A percentile compares a stretch with the other conserved stretches of the same genome.
These are phyloP conservation scores for Oxyscelio sp. DNA, from an alignment of 2,888 invertebrate species.

Conservation along the genomic window DNA sequence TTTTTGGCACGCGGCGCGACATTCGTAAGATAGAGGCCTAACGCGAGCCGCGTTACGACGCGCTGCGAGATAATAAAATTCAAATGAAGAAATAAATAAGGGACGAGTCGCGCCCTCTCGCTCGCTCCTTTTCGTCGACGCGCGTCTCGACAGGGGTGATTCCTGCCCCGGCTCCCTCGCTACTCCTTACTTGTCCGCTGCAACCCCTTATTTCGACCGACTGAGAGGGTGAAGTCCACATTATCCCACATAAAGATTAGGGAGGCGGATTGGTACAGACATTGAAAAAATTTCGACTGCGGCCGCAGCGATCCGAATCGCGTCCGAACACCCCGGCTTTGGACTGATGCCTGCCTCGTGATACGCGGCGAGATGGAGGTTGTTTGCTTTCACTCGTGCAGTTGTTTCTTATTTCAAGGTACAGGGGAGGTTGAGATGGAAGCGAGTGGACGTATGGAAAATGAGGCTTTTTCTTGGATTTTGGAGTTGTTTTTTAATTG, in stretches of 20 bases:
- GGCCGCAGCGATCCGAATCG: constrained; percentile 56
- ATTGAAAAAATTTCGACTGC: constrained; percentile 73
- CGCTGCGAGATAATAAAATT: constrained; percentile 87
- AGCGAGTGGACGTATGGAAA: too few species aligned
- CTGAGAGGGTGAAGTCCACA: constrained; percentile 79
- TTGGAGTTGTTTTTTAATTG: too few species aligned
- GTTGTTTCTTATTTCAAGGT: too few species aligned
- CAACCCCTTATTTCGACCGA: constrained; percentile 86
- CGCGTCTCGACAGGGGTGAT: constrained; percentile 78
- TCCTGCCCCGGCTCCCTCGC: constrained; percentile 76
- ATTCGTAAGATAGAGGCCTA: constrained; percentile 39
- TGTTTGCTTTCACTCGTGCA: too few species aligned
- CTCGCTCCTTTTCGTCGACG: constrained; percentile 71
- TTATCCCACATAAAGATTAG: constrained; percentile 78
- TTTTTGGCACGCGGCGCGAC: constrained; percentile 40
- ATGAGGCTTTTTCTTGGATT: too few species aligned
- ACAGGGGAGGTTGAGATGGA: too few species aligned
- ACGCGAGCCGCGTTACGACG: constrained; percentile 76
- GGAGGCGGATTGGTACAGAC: constrained; percentile 79
- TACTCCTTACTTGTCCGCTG: constrained; percentile 84
- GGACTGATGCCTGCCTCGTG: background rate
- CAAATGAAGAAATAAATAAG: constrained; percentile 85
- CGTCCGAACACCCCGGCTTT: constrained; percentile 40
- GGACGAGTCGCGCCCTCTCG: constrained; percentile 78
- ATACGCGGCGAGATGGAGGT: too few species aligned